Base-by-base conservation (phyloP, 1,140 invertebrate genomes). In the Chymomyza costata region DNA sequence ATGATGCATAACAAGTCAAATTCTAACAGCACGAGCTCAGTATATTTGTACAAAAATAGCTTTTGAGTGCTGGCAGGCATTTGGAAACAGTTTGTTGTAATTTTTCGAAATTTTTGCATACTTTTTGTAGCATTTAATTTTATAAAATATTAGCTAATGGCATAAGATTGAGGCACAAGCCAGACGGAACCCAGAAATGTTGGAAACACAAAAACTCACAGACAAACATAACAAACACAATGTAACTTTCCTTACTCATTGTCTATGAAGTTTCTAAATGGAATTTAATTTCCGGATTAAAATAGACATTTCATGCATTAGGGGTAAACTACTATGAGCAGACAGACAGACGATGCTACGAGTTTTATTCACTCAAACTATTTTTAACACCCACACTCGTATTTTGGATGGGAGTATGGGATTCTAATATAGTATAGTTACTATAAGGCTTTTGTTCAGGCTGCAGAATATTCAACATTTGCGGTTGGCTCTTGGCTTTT, bases 221-320 rank as follows among this genome's bases (percentile, higher is more conserved):
- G 28, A 40, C 8, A 19, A 40, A 56, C 44, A 46, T 28, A 17
- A 10, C 34, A 39, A 13, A 37, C 21, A 17, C 35, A 31, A n/a
- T n/a, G 44, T 19, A 39, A 32, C 45, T 41, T 34, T 53, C 52
- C 57, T 37, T 50, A 73, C 59, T 64, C 74, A 68, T 74, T 74
- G 69, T 74, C 64, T 74, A 55, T 63, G 52, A 65, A 78, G 65
- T 71, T 80, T 80, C 52, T 80, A 80, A 80, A 80, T 80, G 73
- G 73, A 80, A 80, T 80, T 80, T 80, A 80, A 80, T 80, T 80
- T 80, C 73, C 73, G 73, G 73, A 80, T 80, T 80, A 80, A 64
- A 80, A 80, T 65, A 71, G 73, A 78, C 73, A 78, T 78, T 61
- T 80, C 73, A 68, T 78, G 67, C 49, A 78, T 67, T 63, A 64